Evolutionary conservation across 2,888 invertebrate genomes (phyloP).

Genomic region (Microctonus brassicae): DNA sequence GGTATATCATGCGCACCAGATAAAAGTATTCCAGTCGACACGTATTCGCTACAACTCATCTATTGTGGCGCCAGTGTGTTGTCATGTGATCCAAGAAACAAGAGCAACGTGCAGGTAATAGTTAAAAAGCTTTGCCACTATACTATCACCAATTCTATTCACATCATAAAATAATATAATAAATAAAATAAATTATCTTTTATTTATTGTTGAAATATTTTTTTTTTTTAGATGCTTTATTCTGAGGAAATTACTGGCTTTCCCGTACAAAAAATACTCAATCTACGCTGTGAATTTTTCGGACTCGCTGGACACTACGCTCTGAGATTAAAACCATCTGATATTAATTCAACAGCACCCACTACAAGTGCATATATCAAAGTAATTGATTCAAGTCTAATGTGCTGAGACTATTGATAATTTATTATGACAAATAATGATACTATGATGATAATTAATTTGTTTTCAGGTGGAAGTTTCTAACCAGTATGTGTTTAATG

Average conservation of each 20-base stretch:
- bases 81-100: constrained; percentile 76
- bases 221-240: constrained; percentile 76
- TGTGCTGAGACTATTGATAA: too few relatives aligned
- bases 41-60: constrained; percentile 78
- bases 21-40: constrained; percentile 71
- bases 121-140: neutral
- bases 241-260: constrained; percentile 83
- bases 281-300: constrained; percentile 83
- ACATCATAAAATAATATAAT: neutral
- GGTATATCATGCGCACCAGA: constrained; percentile 76
- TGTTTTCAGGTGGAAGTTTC: constrained; percentile 84
- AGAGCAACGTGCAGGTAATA: constrained; percentile 70
- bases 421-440: neutral
- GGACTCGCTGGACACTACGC: constrained; percentile 88
- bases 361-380: constrained; percentile 79
- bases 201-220: constrained; percentile 1
- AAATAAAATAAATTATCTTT: neutral
- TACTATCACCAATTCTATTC: neutral
- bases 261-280: constrained; percentile 77
- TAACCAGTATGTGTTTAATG: constrained; percentile 86
- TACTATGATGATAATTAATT: neutral
- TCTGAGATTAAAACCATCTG: constrained; percentile 78
- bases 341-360: constrained; percentile 75
- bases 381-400: constrained; percentile 71
- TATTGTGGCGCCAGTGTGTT: constrained; percentile 85